These are phyloP conservation scores for Drosophila infuscata DNA, from an alignment of 2,888 invertebrate genomes.

Conservation along the genomic window DNA sequence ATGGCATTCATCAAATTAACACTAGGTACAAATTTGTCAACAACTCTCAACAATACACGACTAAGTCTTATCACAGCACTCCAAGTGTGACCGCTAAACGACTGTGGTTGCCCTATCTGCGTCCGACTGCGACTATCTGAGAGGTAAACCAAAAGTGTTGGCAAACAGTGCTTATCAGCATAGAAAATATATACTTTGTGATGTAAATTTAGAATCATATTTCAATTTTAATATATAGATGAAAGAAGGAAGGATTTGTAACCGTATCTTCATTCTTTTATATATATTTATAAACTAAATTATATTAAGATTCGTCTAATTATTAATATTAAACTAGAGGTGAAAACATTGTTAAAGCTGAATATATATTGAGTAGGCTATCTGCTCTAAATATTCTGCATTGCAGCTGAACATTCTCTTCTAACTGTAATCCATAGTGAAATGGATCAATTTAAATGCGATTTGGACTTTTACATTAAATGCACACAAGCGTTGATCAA, in stretches of 20 bases:
- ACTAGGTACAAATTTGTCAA: conserved; percentile 56
- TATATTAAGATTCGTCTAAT: background rate
- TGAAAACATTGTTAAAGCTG: background rate
- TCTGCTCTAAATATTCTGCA: conserved; percentile 20
- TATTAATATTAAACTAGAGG: background rate
- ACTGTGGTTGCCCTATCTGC: conserved; percentile 31
- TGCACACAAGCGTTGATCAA: conserved; percentile 1
- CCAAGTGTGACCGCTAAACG: conserved; percentile 63
- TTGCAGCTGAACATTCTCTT: conserved; percentile 30
- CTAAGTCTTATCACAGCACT: conserved; percentile 36
- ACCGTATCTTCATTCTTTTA: too few relatives aligned
- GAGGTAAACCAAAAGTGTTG: conserved; percentile 34
- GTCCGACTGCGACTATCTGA: conserved; percentile 21
- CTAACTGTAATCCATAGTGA: conserved; percentile 35
- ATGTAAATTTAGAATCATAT: background rate
- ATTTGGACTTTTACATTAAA: conserved; percentile 24
- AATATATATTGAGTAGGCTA: background rate
- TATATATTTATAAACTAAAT: too few relatives aligned
- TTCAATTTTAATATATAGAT: background rate
- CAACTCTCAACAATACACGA: background rate
- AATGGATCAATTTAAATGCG: conserved; percentile 26
- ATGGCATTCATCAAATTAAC: conserved; percentile 59
- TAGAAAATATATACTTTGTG: background rate
- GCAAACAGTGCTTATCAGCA: conserved; percentile 45
- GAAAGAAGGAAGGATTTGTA: background rate